Percentiles rank a stretch among this genome's conserved stretches.
phyloP scores from a whole-genome alignment of 2,888 invertebrate genomes.

The Spisula solida region DNA sequence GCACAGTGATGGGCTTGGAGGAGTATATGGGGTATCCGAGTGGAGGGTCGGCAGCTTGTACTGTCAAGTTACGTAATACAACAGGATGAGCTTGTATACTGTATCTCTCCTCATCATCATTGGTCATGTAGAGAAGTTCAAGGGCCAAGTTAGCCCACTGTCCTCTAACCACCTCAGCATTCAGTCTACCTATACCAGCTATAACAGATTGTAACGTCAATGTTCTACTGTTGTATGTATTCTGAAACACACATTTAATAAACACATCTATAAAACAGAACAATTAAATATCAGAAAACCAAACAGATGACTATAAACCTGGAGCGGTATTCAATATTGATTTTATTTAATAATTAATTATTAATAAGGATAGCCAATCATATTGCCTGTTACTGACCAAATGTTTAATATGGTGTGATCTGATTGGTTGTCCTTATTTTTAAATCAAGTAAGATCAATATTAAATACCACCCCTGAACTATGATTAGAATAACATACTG shows the following conservation, averaged over 20 bases:
- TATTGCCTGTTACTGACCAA: no score
- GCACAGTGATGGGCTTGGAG: slow-evolving; percentile 83
- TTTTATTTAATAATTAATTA: no score
- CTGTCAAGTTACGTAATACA: slow-evolving; percentile 87
- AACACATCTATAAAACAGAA: no score
- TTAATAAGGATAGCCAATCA: no score
- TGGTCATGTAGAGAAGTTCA: slow-evolving; percentile 88
- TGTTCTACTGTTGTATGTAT: slow-evolving; percentile 86
- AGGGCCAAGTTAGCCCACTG: slow-evolving; percentile 88
- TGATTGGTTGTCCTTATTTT: no score
- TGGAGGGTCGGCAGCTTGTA: slow-evolving; percentile 88
- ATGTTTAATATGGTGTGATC: no score
- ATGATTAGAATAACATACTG: no score
- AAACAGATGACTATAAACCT: no score
- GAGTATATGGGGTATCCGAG: slow-evolving; percentile 88
- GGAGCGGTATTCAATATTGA: no score
- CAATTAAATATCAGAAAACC: no score
- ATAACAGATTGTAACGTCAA: slow-evolving; percentile 85
- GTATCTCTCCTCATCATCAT: slow-evolving; percentile 89
- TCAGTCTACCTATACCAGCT: slow-evolving; percentile 86
- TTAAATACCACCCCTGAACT: no score
- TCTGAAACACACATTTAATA: slow-evolving; percentile 75
- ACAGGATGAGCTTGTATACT: slow-evolving; percentile 88
- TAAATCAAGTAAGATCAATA: no score
- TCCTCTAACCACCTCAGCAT: slow-evolving; percentile 86